A percentile compares a stretch with the other conserved stretches of the same genome.
Evolutionary conservation across 2,113 vertebrate genomes (phyloP).

Genomic region (Limnothrissa miodon): DNA sequence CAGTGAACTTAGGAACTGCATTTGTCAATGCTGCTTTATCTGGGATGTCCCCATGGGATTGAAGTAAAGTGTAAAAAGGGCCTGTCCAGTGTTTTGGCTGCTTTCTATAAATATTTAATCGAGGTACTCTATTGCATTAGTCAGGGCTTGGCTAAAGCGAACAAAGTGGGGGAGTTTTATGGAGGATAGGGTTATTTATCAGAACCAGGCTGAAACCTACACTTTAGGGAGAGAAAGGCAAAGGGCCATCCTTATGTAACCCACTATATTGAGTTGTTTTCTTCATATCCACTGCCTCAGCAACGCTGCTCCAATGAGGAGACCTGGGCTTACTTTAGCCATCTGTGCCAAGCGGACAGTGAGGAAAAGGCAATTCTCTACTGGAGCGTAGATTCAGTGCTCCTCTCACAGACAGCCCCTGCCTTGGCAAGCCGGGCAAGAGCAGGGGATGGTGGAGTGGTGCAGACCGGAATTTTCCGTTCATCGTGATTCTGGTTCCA

Average conservation of each 20-base stretch:
- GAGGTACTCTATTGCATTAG: conserved; percentile 27
- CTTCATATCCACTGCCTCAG: neutral
- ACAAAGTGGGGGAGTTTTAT: conserved; percentile 26
- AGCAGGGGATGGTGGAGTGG: neutral
- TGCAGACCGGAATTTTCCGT: conserved; percentile 1
- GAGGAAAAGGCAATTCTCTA: neutral
- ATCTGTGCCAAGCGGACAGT: neutral
- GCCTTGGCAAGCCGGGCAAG: neutral
- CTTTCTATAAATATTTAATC: conserved; percentile 38
- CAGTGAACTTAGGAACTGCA: neutral
- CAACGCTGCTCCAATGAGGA: neutral
- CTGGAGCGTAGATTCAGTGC: neutral
- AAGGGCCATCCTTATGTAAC: neutral
- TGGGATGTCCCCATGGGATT: neutral
- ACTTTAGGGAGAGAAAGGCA: neutral
- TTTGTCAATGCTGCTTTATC: neutral
- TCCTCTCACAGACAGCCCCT: neutral
- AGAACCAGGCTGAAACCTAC: neutral
- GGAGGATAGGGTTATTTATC: neutral
- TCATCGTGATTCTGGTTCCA: conserved; percentile 18
- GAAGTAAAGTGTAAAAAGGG: neutral
- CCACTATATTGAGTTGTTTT: neutral
- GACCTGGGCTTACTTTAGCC: neutral
- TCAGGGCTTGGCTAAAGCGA: conserved; percentile 7
- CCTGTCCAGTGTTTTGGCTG: neutral